A percentile compares a stretch with the other conserved stretches of the same genome.
phyloP scores from a whole-genome alignment of 2,113 vertebrate genomes.

The Cromileptes altivelis region DNA sequence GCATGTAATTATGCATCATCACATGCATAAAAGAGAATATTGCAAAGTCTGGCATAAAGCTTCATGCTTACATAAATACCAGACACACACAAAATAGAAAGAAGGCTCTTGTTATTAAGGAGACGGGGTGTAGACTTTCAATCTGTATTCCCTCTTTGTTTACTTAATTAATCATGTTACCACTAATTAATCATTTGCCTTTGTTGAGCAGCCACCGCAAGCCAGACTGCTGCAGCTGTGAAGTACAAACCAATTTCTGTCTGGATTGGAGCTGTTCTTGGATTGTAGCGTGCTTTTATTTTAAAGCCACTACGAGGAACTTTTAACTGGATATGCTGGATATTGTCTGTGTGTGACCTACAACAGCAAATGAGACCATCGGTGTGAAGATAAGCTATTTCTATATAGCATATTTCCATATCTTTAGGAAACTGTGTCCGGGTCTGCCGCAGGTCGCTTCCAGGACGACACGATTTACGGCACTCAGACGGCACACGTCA shows the following conservation, averaged over 20 bases:
- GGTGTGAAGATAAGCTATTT: no score
- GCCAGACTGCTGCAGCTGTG: neutral
- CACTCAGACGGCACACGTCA: no score
- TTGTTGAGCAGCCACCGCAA: neutral
- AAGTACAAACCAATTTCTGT: neutral
- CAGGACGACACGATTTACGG: no score
- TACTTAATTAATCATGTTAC: constrained; percentile 41
- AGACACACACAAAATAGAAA: neutral
- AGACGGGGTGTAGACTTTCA: neutral
- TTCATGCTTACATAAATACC: neutral
- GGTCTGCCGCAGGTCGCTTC: no score
- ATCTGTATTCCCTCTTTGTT: constrained; percentile 31
- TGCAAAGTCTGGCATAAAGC: neutral
- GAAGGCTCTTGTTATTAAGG: neutral
- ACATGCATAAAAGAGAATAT: neutral
- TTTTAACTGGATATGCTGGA: no score
- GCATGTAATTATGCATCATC: neutral
- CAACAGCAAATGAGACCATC: no score
- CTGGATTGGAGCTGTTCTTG: neutral
- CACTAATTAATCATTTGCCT: constrained; percentile 34
- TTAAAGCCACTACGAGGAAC: neutral
- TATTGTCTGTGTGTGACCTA: no score
- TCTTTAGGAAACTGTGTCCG: no score
- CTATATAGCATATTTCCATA: no score
- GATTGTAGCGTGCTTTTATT: neutral